Percentiles rank a stretch among this genome's conserved stretches.
These are phyloP conservation scores for Sebastiscus tertius DNA, from an alignment of 2,797 vertebrate species.

Conservation along the genomic window DNA sequence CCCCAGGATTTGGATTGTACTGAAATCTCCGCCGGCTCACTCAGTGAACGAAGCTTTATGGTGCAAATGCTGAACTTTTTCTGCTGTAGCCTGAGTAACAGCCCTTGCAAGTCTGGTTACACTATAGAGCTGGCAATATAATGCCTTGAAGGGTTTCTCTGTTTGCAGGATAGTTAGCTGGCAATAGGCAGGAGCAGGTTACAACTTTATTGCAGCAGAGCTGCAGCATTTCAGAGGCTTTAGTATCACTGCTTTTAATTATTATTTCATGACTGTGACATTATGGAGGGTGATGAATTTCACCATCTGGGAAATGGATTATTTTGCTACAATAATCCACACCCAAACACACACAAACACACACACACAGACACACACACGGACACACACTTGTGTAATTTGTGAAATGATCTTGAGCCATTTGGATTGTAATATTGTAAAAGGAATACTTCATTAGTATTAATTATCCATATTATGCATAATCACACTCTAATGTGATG, in stretches of 20 bases:
- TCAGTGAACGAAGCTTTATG: slow-evolving; percentile 45
- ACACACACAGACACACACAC: neutral
- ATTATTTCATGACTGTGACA: slow-evolving; percentile 47
- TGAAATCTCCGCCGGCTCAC: slow-evolving; percentile 12
- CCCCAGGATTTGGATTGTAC: slow-evolving; percentile 33
- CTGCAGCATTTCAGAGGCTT: slow-evolving; percentile 31
- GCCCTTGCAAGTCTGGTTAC: slow-evolving; percentile 6
- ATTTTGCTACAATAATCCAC: slow-evolving; percentile 15
- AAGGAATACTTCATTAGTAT: slow-evolving; percentile 20
- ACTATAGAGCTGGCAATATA: slow-evolving; percentile 14
- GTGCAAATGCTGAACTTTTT: slow-evolving; percentile 54
- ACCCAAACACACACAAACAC: neutral
- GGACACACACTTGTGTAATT: neutral
- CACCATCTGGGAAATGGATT: slow-evolving; percentile 46
- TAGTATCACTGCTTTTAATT: slow-evolving; percentile 40
- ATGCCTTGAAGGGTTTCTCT: slow-evolving; percentile 35
- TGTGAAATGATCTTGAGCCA: neutral
- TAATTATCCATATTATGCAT: slow-evolving; percentile 29
- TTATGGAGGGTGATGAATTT: slow-evolving; percentile 29
- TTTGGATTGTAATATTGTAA: slow-evolving; percentile 14
- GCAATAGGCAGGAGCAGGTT: slow-evolving; percentile 21
- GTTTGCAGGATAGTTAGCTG: slow-evolving; percentile 19
- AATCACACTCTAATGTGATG: slow-evolving; percentile 12
- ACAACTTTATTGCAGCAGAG: slow-evolving; percentile 41
- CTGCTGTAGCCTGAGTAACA: slow-evolving; percentile 26